Conservation (phyloP, 2,113 vertebrate species). For the Cygnus atratus region DNA sequence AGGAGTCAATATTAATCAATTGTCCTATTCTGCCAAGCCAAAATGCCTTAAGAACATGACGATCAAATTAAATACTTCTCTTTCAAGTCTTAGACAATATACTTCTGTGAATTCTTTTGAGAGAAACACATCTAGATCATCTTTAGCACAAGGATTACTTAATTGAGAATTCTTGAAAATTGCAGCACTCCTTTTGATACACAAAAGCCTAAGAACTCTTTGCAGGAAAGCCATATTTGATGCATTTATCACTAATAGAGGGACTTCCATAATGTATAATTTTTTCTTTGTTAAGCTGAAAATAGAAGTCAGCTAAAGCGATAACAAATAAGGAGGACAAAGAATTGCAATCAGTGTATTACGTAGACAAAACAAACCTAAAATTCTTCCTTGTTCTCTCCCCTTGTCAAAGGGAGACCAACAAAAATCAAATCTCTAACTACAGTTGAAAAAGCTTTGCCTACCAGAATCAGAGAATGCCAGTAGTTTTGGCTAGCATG, state of each 20-base stretch:
- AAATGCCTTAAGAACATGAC: neutral
- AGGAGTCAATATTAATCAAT: conserved; percentile 3
- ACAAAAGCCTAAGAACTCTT: neutral
- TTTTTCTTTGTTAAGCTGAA: neutral
- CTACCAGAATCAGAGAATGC: neutral
- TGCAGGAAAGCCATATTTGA: neutral
- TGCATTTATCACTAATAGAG: neutral
- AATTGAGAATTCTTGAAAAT: neutral
- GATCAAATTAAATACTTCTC: neutral
- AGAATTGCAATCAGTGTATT: neutral
- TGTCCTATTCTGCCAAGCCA: neutral
- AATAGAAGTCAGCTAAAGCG: neutral
- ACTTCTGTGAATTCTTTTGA: neutral
- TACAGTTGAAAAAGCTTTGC: neutral
- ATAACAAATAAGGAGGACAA: neutral
- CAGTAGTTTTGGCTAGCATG: neutral
- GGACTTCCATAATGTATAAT: neutral
- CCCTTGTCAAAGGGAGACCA: neutral
- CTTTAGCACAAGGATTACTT: neutral
- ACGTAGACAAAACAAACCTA: neutral
- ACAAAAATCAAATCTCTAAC: neutral
- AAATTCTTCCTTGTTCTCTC: neutral
- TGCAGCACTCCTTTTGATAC: neutral
- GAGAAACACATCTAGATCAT: neutral
- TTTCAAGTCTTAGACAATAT: neutral